Conservation (phyloP, 2,797 vertebrate species). For the Chanos chanos region DNA sequence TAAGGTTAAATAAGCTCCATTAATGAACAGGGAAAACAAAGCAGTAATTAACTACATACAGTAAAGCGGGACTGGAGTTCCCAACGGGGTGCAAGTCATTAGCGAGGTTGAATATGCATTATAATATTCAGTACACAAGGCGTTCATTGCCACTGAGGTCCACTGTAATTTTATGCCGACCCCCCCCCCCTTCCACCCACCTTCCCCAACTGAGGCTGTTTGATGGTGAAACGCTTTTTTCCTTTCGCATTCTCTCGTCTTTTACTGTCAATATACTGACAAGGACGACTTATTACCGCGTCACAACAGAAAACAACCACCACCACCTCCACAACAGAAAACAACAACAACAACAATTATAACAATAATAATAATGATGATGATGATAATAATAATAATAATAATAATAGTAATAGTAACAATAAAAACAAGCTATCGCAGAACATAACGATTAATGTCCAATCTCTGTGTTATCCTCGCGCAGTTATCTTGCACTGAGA, state of each 20-base stretch:
- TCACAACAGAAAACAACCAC: no score
- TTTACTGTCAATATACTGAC: no score
- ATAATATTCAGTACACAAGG: slow-evolving; percentile 21
- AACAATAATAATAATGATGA: no score
- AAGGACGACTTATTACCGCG: no score
- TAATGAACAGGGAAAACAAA: slow-evolving; percentile 61
- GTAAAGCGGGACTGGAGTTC: slow-evolving; percentile 12
- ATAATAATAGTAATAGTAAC: no score
- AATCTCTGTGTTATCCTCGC: slow-evolving; percentile 25
- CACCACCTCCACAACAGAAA: no score
- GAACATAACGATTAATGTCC: slow-evolving; percentile 2
- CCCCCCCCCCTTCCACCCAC: no score
- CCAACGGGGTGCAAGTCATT: slow-evolving; percentile 38
- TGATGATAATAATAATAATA: no score
- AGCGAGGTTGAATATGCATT: slow-evolving; percentile 28
- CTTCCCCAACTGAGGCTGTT: no score
- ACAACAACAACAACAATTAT: no score
- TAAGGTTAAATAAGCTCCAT: slow-evolving; percentile 60
- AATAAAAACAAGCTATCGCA: background rate
- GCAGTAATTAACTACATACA: slow-evolving; percentile 49
- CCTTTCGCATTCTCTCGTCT: no score
- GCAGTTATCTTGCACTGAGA: slow-evolving; percentile 36
- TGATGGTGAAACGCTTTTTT: no score
- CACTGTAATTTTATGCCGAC: background rate
- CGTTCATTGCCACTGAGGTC: slow-evolving; percentile 1